Evolutionary conservation across 1,140 invertebrate genomes (phyloP), one percentile per base, ranked within the genome.

Genomic region (Heterodera carotae): DNA sequence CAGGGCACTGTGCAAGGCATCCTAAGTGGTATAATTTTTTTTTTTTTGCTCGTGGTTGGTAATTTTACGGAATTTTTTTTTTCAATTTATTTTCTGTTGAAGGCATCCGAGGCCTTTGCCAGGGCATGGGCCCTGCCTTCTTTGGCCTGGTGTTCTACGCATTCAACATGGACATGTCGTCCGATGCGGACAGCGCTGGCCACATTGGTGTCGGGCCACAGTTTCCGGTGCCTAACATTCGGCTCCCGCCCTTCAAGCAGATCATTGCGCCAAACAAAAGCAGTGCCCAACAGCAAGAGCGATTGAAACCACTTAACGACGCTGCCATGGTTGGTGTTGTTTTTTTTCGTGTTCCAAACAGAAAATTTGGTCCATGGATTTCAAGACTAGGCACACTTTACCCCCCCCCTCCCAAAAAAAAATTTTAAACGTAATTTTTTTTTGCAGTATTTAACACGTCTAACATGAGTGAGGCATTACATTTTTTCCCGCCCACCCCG

Each of bases 81-180:
- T 62, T 25, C 60, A 62, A 31, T 62, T n/a, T 62, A 62, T 12
- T 33, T 25, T 56, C 67, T 33, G 56, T 84, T 39, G n/a, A 25
- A 71, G 56, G 67, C 43, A 67, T 74, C 22, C n/a, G 59, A 2
- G 48, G 48, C 34, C 59, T 80, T 25, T 69, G 75, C 31, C 69
- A 56, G 43, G 56, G 94, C 87, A 94, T 97, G 25, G 95, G 95
- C 3, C 95, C 95, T 0, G 95, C 95, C 12, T 92, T 97, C 89
- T 99, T 97, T 89, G 97, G 97, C 31, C 92, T 99, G 74, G 95
- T 99, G 83, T 99, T 99, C 89, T 99, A 96, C 89, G 90, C 98
- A 81, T 99, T 99, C 89, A 94, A 98, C 89, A 96, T 99, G 75
- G 94, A 99, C 91, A 90, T 99, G 56, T 80, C 75, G 5, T 66